A percentile compares a stretch with the other conserved stretches of the same genome.
phyloP scores from a whole-genome alignment of 2,113 vertebrate genomes.

The Amphilophus citrinellus region DNA sequence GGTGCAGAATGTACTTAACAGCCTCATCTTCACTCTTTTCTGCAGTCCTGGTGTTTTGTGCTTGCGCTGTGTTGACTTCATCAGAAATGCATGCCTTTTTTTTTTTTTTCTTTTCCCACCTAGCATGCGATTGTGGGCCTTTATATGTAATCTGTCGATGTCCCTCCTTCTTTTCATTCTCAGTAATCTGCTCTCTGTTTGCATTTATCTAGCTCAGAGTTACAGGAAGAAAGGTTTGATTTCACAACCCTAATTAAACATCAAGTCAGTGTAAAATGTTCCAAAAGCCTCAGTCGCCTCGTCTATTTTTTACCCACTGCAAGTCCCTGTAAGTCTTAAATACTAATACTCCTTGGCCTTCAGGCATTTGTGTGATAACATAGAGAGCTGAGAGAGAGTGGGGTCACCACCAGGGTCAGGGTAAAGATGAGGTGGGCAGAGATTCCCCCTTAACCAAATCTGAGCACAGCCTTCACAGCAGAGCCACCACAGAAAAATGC shows the following conservation, averaged over 20 bases:
- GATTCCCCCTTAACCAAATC: constrained; percentile 71
- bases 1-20: constrained; percentile 37
- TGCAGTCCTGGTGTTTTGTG: constrained; percentile 36
- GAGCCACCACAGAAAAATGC: constrained; percentile 64
- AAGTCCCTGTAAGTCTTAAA: constrained; percentile 56
- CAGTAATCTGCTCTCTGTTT: constrained; percentile 50
- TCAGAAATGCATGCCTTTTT: constrained; percentile 60
- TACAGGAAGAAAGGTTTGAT: constrained; percentile 63
- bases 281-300: neutral
- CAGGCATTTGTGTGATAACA: constrained; percentile 68
- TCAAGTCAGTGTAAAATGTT: constrained; percentile 18
- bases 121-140: constrained; percentile 45
- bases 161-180: constrained; percentile 39
- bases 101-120: constrained; percentile 16
- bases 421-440: constrained; percentile 78
- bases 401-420: constrained; percentile 78
- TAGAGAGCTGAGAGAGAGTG: constrained; percentile 54
- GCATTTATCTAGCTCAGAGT: constrained; percentile 39
- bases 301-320: constrained; percentile 30
- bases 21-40: constrained; percentile 36
- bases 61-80: constrained; percentile 37
- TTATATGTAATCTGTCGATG: constrained; percentile 10
- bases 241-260: constrained; percentile 57
- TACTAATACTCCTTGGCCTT: constrained; percentile 58
- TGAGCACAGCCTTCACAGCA: constrained; percentile 38